Conservation (phyloP, 2,888 invertebrate genomes). For the Drosophila eohydei region DNA sequence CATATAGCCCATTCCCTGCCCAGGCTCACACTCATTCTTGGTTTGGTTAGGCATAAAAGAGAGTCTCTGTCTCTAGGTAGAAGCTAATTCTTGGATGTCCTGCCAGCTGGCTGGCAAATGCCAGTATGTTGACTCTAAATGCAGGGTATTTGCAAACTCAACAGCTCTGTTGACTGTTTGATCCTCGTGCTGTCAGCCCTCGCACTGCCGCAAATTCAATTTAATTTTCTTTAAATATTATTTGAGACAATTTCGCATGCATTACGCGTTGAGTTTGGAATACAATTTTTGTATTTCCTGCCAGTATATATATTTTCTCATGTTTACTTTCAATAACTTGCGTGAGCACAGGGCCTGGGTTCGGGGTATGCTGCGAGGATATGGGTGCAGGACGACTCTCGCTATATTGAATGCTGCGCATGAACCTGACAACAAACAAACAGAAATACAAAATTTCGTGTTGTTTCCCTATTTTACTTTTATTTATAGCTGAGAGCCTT, state of each 20-base stretch:
- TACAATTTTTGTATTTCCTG: constrained; percentile 67
- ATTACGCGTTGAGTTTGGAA: constrained; percentile 64
- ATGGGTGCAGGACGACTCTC: constrained; percentile 1
- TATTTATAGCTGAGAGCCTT: constrained; percentile 76
- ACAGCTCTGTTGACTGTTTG: not conserved
- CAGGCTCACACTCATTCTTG: too few species aligned
- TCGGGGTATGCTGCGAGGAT: not conserved
- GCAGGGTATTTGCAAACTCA: constrained; percentile 5
- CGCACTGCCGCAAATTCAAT: constrained; percentile 73
- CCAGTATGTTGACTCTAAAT: not conserved
- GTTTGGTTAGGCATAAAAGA: not conserved
- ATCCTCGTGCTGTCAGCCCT: constrained; percentile 12
- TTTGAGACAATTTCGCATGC: constrained; percentile 79
- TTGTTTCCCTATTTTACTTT: constrained; percentile 76
- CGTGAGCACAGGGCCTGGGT: constrained; percentile 14
- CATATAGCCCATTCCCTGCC: not conserved
- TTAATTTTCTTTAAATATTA: constrained; percentile 81
- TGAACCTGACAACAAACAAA: constrained; percentile 69
- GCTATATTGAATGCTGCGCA: constrained; percentile 63
- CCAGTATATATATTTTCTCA: constrained; percentile 70
- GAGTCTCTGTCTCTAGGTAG: not conserved
- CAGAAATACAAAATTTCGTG: constrained; percentile 31
- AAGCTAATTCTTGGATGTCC: too few species aligned
- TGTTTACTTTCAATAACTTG: constrained; percentile 81
- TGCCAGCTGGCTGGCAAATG: not conserved